phyloP scores from a whole-genome alignment of 1,140 invertebrate genomes.

The Lepidotrigona ventralis region DNA sequence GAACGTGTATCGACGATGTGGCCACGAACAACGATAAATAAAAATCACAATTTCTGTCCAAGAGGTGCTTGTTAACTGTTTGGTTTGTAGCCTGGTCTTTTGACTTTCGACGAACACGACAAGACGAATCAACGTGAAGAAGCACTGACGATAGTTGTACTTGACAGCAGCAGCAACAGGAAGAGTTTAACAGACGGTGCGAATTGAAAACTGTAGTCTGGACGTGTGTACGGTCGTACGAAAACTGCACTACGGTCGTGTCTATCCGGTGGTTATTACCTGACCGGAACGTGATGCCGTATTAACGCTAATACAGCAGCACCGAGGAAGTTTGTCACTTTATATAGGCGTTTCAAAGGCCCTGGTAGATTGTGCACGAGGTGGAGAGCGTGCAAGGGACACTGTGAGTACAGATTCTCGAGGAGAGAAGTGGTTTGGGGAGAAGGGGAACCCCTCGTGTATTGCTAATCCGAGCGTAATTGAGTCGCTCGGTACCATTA shows the following conservation, averaged over 20 bases:
- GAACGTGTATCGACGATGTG: too few relatives aligned
- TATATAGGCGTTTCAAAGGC: conserved; percentile 76
- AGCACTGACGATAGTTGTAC: background rate
- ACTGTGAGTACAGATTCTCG: conserved; percentile 60
- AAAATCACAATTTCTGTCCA: too few relatives aligned
- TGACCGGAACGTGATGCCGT: conserved; percentile 52
- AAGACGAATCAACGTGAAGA: background rate
- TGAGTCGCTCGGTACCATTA: conserved; percentile 60
- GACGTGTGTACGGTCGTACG: too few relatives aligned
- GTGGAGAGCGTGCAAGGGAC: conserved; percentile 65
- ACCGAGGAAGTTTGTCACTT: conserved; percentile 74
- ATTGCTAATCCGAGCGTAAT: conserved; percentile 70
- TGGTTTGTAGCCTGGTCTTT: too few relatives aligned
- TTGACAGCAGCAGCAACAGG: background rate
- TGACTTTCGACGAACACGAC: background rate
- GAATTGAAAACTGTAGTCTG: background rate
- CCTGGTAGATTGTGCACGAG: conserved; percentile 65
- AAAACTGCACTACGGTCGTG: background rate
- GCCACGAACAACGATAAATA: too few relatives aligned
- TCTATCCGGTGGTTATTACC: conserved; percentile 13
- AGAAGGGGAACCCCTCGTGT: conserved; percentile 64
- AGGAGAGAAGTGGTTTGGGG: conserved; percentile 44
- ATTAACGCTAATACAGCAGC: conserved; percentile 63
- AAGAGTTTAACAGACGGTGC: background rate
- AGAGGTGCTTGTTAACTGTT: too few relatives aligned